Percentiles rank a stretch among this genome's conserved stretches.
Conservation (phyloP, 2,113 vertebrate genomes). For the Dipodomys spectabilis region DNA sequence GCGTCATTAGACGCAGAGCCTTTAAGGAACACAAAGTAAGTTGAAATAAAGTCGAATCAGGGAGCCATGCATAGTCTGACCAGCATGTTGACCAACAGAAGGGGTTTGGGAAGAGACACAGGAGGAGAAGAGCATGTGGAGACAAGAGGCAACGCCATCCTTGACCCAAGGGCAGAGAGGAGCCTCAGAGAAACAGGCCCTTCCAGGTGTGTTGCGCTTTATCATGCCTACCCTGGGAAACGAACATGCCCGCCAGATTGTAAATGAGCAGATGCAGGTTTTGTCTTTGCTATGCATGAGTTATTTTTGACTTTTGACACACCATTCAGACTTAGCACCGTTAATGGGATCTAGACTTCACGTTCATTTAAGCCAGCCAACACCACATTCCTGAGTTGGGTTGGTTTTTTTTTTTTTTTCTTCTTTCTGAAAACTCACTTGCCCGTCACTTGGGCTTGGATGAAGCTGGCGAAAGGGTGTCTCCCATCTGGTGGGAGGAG, state of each 20-base stretch:
- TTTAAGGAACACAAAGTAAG: neutral
- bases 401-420: neutral
- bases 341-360: neutral
- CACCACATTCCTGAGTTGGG: neutral
- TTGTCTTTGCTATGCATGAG: neutral
- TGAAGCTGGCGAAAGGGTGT: neutral
- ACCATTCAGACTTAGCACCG: neutral
- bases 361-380: neutral
- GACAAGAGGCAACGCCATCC: accelerated
- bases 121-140: neutral
- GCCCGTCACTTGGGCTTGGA: neutral
- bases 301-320: neutral
- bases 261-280: neutral
- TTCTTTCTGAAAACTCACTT: neutral
- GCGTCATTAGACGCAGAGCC: neutral
- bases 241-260: neutral
- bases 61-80: neutral
- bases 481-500: neutral
- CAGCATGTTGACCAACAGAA: neutral
- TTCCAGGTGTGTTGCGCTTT: neutral
- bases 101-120: neutral
- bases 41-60: neutral
- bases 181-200: no score
- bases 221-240: neutral
- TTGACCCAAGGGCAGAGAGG: no score